A percentile compares a stretch with the other conserved stretches of the same genome.
Evolutionary conservation across 2,888 invertebrate genomes (phyloP).

Genomic region (Anthrax anthrax): DNA sequence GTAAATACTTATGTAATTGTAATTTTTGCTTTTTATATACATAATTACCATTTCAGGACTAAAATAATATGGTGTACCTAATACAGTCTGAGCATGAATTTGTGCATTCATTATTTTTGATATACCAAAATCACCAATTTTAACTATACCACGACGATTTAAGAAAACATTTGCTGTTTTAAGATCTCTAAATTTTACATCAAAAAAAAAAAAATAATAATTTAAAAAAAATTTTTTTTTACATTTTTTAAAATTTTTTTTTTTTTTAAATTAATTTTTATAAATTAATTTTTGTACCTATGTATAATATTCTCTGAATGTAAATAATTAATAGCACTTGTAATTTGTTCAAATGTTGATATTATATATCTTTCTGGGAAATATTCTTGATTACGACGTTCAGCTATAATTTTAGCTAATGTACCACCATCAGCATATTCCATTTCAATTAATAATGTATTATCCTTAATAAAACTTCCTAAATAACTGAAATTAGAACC

Average conservation of each 20-base stretch:
- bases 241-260: not conserved
- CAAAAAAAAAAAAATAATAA: not conserved
- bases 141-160: slow-evolving; percentile 48
- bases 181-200: slow-evolving; percentile 51
- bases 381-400: slow-evolving; percentile 32
- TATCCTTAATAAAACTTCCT: slow-evolving; percentile 58
- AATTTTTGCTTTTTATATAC: no score
- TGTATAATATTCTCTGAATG: slow-evolving; percentile 52
- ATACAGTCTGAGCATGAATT: slow-evolving; percentile 50
- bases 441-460: slow-evolving; percentile 59
- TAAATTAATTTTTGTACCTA: slow-evolving; percentile 28
- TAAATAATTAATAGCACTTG: slow-evolving; percentile 53
- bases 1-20: not conserved
- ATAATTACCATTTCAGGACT: slow-evolving; percentile 54
- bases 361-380: slow-evolving; percentile 49
- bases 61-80: slow-evolving; percentile 61
- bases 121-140: slow-evolving; percentile 63
- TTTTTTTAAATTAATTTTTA: not conserved
- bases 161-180: slow-evolving; percentile 63
- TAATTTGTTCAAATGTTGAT: slow-evolving; percentile 50
- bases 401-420: slow-evolving; percentile 46
- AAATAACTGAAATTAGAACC: slow-evolving; percentile 38
- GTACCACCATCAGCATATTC: slow-evolving; percentile 66
- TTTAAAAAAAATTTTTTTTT: not conserved
- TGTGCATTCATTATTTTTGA: slow-evolving; percentile 55